phyloP scores from a whole-genome alignment of 2,113 vertebrate species.

The Epinephelus cyanopodus region DNA sequence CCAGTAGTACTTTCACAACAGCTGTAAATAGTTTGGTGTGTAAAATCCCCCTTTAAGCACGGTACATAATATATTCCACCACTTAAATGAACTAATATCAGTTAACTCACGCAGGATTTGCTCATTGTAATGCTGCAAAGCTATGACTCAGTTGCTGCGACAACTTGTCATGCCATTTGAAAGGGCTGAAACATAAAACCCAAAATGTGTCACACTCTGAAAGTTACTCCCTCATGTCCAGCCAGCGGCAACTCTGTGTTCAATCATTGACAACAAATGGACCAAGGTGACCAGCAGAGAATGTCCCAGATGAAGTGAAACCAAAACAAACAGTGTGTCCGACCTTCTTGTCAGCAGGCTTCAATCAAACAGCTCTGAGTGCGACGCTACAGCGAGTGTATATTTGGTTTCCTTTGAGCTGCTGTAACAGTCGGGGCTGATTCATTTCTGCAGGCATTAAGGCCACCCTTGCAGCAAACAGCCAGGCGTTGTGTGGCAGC shows the following conservation, averaged over 20 bases:
- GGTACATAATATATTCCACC: not conserved
- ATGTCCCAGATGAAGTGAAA: conserved; percentile 48
- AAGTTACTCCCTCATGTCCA: conserved; percentile 26
- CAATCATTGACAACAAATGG: conserved; percentile 35
- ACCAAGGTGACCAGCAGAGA: conserved; percentile 32
- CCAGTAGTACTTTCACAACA: too few relatives aligned
- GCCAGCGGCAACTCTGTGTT: not conserved
- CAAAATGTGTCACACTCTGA: conserved; percentile 28
- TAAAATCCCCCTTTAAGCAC: not conserved
- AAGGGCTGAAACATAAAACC: conserved; percentile 25
- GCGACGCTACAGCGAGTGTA: conserved; percentile 41
- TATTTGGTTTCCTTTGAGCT: conserved; percentile 68
- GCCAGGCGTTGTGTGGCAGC: conserved; percentile 58
- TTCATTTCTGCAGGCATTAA: conserved; percentile 43
- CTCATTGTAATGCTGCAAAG: conserved; percentile 3
- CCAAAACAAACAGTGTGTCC: conserved; percentile 57
- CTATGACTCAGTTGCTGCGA: conserved; percentile 22
- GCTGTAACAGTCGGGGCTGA: conserved; percentile 46
- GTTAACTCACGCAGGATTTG: not conserved
- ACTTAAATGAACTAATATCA: not conserved
- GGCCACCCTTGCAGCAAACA: conserved; percentile 70
- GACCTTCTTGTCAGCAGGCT: conserved; percentile 46
- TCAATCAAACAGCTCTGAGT: conserved; percentile 37
- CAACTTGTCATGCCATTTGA: not conserved
- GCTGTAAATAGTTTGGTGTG: conserved; percentile 5